These are phyloP conservation scores for Glaucomys volans DNA, from an alignment of 2,113 vertebrate genomes.

Conservation along the genomic window DNA sequence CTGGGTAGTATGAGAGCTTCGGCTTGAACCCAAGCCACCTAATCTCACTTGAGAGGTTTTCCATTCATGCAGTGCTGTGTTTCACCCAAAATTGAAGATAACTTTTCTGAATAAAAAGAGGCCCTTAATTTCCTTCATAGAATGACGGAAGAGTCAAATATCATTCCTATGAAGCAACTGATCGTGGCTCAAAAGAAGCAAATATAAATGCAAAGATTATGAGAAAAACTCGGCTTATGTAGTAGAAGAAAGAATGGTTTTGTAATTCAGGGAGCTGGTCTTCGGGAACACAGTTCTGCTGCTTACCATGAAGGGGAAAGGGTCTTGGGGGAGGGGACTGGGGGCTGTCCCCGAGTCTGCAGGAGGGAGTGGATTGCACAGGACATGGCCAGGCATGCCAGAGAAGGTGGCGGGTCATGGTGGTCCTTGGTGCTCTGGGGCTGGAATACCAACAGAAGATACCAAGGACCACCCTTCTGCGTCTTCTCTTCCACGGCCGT, in stretches of 20 bases:
- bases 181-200: constrained; percentile 22
- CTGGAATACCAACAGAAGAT: not conserved
- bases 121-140: not conserved
- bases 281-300: not conserved
- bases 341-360: not conserved
- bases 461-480: not conserved
- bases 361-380: not conserved
- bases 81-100: not conserved
- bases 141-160: not conserved
- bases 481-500: not conserved
- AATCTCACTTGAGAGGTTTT: not conserved
- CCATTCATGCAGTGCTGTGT: not conserved
- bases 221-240: not conserved
- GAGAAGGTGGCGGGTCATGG: rapidly evolving
- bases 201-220: constrained; percentile 37
- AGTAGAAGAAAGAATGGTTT: not conserved
- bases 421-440: not conserved
- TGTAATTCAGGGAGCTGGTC: not conserved
- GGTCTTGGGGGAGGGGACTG: not conserved
- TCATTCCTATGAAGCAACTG: constrained; percentile 34
- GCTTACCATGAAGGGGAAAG: not conserved
- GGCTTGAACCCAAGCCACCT: not conserved
- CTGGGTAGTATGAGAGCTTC: not conserved
- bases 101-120: not conserved
- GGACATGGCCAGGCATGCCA: not conserved